These are phyloP conservation scores for Cyanoliseus patagonus DNA, from an alignment of 2,113 vertebrate species.

Conservation along the genomic window DNA sequence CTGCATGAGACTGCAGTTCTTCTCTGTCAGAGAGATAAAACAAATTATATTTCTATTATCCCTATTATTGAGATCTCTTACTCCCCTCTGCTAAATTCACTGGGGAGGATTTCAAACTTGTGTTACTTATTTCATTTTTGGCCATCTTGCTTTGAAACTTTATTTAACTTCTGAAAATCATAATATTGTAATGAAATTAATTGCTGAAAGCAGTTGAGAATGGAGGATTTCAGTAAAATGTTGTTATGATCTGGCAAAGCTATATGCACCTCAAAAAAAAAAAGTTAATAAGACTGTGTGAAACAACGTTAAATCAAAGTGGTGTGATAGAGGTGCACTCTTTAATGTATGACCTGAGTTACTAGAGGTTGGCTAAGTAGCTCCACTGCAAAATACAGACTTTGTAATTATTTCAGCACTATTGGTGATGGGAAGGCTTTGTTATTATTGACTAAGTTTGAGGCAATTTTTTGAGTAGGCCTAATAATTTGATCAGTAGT, in stretches of 20 bases:
- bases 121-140: neutral
- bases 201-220: neutral
- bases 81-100: neutral
- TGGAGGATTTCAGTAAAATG: neutral
- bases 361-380: neutral
- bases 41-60: neutral
- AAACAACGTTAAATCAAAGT: neutral
- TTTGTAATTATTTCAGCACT: conserved; percentile 5
- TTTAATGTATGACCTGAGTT: neutral
- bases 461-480: neutral
- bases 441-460: neutral
- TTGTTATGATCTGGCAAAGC: neutral
- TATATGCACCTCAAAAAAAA: neutral
- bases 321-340: neutral
- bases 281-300: neutral
- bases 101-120: neutral
- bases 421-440: neutral
- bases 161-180: neutral
- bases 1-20: neutral
- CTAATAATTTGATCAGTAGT: neutral
- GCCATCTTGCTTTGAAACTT: neutral
- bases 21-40: neutral
- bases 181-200: neutral
- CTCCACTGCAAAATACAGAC: neutral
- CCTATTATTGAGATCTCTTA: neutral